Evolutionary conservation across 2,797 vertebrate species (phyloP).

Genomic region (Phataginus tricuspis): DNA sequence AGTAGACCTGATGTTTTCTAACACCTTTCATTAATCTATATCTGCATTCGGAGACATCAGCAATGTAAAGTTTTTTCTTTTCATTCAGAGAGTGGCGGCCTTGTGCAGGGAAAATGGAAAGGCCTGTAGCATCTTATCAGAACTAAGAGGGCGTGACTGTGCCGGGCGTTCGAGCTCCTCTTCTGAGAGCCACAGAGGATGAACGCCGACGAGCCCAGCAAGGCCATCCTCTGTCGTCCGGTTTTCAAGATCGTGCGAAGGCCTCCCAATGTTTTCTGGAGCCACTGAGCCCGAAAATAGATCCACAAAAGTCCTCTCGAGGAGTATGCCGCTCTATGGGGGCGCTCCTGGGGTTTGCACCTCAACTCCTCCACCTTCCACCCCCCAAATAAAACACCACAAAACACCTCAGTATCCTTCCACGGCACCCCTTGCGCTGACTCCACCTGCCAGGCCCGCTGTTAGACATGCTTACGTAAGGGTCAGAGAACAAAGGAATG

Average conservation of each 20-base stretch:
- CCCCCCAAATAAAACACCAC: background rate
- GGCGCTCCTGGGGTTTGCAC: background rate
- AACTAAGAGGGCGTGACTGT: conserved; percentile 22
- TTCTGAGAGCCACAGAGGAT: conserved; percentile 61
- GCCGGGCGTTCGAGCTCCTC: conserved; percentile 61
- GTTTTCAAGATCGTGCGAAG: conserved; percentile 56
- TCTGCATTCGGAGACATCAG: conserved; percentile 71
- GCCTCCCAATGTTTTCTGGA: conserved; percentile 60
- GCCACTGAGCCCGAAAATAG: conserved; percentile 66
- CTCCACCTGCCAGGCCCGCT: background rate
- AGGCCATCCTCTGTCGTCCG: background rate
- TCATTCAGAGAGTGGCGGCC: conserved; percentile 72
- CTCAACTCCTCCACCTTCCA: background rate
- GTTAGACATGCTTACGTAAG: background rate
- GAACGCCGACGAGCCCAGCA: background rate
- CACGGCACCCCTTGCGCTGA: background rate
- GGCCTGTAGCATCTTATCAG: conserved; percentile 72
- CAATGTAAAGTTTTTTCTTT: conserved; percentile 72
- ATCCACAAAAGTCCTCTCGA: background rate
- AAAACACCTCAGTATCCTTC: background rate
- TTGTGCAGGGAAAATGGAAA: conserved; percentile 78
- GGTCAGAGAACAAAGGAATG: background rate
- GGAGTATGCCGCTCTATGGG: background rate
- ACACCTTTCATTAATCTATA: conserved; percentile 80
- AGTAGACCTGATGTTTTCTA: conserved; percentile 79